These are phyloP conservation scores for Dynastes maya DNA, from an alignment of 2,888 invertebrate species.

Conservation along the genomic window DNA sequence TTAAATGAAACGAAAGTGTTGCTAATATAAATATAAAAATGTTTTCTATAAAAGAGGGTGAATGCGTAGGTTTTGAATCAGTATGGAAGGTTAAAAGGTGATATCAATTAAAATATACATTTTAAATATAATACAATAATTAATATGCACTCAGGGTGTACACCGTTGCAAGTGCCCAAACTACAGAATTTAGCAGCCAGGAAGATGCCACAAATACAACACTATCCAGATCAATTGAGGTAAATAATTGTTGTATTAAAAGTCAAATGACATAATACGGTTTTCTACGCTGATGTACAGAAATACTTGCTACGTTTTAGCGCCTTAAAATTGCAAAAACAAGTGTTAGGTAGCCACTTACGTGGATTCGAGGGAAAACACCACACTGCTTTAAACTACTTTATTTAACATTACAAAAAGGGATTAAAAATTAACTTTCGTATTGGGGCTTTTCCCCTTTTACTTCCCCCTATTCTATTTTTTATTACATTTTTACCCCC, in stretches of 20 bases:
- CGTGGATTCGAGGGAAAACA: too few species aligned
- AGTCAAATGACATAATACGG: not conserved
- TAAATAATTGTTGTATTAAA: conserved; percentile 45
- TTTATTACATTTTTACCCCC: too few species aligned
- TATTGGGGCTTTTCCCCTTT: too few species aligned
- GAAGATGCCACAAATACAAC: conserved; percentile 64
- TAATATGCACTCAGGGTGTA: conserved; percentile 59
- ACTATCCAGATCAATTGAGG: conserved; percentile 62
- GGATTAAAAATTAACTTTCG: too few species aligned
- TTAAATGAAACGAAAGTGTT: not conserved
- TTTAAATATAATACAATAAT: conserved; percentile 14
- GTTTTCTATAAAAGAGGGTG: conserved; percentile 69
- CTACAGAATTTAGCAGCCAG: conserved; percentile 60
- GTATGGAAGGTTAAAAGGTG: conserved; percentile 69
- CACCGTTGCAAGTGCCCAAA: conserved; percentile 62
- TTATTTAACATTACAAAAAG: too few species aligned
- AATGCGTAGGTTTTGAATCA: conserved; percentile 72
- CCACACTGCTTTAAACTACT: too few species aligned
- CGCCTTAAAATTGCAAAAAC: not conserved
- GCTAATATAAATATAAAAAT: conserved; percentile 61
- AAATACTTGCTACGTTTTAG: not conserved
- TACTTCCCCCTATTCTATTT: too few species aligned
- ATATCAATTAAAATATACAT: conserved; percentile 12
- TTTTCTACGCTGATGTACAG: not conserved
- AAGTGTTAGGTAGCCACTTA: too few species aligned